Evolutionary conservation across 2,888 invertebrate species (phyloP), one percentile per base, ranked within the genome.

Genomic region (Chirona hameri): DNA sequence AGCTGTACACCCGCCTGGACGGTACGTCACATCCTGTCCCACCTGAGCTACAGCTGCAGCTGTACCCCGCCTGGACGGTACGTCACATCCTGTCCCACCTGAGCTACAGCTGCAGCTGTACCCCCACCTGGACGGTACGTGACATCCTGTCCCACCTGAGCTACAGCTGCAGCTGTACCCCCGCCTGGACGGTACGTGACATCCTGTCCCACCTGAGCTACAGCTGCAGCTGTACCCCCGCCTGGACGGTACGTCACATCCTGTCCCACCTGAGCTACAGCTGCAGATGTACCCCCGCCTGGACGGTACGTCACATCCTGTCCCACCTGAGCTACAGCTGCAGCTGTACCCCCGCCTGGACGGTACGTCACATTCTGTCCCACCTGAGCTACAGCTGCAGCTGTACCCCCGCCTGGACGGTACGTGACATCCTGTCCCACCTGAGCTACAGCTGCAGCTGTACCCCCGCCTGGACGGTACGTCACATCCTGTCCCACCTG

Each of bases 41-140:
- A 10, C 21, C 39, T 46, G 18, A 2, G 10, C 21, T 76, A 46
- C 76, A 46, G 10, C 14, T 76, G 76, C 46, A 10, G 39, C 39
- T 76, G 76, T 12, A 39, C 76, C 1, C 39, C 76, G 76, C 76
- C 76, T 76, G 76, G 76, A 76, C 27, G 31, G 72, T 72, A 14
- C 1, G 52, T 52, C 52, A 52, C 5, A 15, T 52, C 52, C 24
- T 24, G 46, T 39, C 76, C 0, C 10, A 10, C 21, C 39, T 46
- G 18, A 2, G 10, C 21, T 76, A 46, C 76, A 46, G 10, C 14
- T 76, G 76, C 46, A 10, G 39, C 39, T 76, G 76, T 12, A 39
- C 76, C 1, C 39, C 76, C 39, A 46, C 76, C 76, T 76, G 76
- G 76, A 76, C 27, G 31, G 72, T 72, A 14, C 1, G 52, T 52